Percentiles rank a stretch among this genome's conserved stretches.
Evolutionary conservation across 2,797 vertebrate genomes (phyloP).

Genomic region (Gymnopithys bicolor): DNA sequence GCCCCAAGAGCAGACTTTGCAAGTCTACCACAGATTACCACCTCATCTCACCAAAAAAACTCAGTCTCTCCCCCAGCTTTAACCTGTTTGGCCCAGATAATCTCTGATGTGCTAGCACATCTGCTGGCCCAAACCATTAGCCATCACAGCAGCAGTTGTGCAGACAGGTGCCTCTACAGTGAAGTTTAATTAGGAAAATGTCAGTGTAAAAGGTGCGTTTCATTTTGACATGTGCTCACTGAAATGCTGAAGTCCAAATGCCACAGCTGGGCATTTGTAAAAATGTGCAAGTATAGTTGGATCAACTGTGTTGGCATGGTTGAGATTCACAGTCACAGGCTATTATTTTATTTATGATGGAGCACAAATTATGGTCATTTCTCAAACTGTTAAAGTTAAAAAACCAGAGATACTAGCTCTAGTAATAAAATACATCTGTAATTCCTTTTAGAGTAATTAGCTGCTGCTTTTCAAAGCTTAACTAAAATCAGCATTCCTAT

Average conservation of each 20-base stretch:
- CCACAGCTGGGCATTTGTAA: rapidly evolving
- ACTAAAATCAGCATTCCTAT: neutral
- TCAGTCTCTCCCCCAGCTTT: neutral
- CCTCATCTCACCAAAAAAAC: neutral
- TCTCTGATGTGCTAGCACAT: neutral
- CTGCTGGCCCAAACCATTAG: neutral
- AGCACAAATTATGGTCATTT: neutral
- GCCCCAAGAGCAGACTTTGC: neutral
- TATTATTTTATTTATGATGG: neutral
- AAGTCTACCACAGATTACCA: neutral
- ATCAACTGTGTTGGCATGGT: neutral
- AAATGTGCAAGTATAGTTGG: neutral
- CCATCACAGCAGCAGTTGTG: neutral
- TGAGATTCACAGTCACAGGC: neutral
- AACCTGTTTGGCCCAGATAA: neutral
- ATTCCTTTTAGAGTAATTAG: neutral
- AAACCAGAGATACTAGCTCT: rapidly evolving
- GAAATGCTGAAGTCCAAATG: neutral
- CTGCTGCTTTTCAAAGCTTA: neutral
- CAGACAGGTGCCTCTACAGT: neutral
- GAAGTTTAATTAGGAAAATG: neutral
- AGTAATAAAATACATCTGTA: neutral
- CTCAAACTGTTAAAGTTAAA: neutral
- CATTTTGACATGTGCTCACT: neutral
- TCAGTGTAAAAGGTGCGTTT: neutral